Percentiles rank a stretch among this genome's conserved stretches.
Conservation (phyloP, 2,113 vertebrate genomes). For the Platanista minor region DNA sequence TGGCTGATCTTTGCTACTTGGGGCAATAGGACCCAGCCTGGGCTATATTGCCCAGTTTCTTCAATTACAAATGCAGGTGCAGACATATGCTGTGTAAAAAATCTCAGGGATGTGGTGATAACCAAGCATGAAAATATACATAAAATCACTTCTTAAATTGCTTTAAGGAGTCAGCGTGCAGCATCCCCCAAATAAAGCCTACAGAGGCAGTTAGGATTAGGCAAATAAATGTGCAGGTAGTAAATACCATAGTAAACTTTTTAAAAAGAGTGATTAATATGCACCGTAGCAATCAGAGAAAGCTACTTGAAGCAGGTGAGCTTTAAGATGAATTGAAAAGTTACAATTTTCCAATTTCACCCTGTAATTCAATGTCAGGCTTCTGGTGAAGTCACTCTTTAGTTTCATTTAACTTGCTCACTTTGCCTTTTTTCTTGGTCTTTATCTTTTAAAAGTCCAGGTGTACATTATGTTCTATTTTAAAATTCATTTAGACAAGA, state of each 20-base stretch:
- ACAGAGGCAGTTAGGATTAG: neutral
- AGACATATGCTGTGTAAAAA: neutral
- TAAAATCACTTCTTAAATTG: neutral
- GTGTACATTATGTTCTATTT: neutral
- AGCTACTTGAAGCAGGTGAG: neutral
- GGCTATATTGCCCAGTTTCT: neutral
- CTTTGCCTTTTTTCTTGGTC: neutral
- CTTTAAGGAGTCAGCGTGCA: neutral
- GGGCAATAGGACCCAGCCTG: neutral
- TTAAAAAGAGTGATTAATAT: neutral
- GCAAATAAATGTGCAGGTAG: neutral
- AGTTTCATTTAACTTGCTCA: neutral
- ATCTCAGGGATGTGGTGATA: neutral
- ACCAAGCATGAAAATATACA: neutral
- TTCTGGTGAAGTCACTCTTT: neutral
- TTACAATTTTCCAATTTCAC: neutral
- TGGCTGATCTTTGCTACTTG: neutral
- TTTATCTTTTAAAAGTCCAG: neutral
- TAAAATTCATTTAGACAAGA: neutral
- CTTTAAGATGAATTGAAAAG: neutral
- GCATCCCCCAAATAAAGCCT: neutral
- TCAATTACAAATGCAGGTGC: neutral
- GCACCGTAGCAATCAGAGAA: neutral
- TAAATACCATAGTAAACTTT: neutral
- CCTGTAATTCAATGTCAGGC: neutral